These are phyloP conservation scores for Plebejus anna DNA, from an alignment of 2,888 invertebrate genomes.

Conservation along the genomic window DNA sequence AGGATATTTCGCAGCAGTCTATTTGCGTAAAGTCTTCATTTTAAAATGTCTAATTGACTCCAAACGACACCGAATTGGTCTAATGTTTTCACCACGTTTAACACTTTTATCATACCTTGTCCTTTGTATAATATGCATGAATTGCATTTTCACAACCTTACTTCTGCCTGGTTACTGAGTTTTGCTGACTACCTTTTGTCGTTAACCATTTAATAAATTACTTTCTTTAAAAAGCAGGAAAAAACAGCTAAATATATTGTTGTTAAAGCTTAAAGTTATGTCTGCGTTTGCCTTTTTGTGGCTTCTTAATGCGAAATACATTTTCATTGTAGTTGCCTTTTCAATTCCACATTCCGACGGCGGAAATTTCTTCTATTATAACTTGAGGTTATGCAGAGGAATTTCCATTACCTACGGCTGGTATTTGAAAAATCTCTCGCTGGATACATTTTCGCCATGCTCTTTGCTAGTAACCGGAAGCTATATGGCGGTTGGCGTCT, in stretches of 20 bases:
- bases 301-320: not conserved
- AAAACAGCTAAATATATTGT: not conserved
- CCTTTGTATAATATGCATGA: no score
- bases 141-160: no score
- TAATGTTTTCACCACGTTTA: no score
- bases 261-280: not conserved
- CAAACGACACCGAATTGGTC: no score
- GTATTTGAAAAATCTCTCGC: slow-evolving; percentile 20
- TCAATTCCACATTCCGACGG: slow-evolving; percentile 9
- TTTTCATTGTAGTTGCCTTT: slow-evolving; percentile 8
- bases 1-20: no score
- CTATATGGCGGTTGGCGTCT: slow-evolving; percentile 20
- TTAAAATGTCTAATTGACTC: no score
- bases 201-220: not conserved
- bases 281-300: not conserved
- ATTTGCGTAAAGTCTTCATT: no score
- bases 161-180: no score
- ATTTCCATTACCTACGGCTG: slow-evolving; percentile 12
- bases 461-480: slow-evolving; percentile 21
- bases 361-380: slow-evolving; percentile 11
- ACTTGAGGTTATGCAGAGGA: slow-evolving; percentile 5
- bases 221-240: not conserved
- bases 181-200: no score
- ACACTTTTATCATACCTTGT: no score
- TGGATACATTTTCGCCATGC: slow-evolving; percentile 2